Conservation (phyloP, 2,113 vertebrate species). For the Myotis lucifugus region DNA sequence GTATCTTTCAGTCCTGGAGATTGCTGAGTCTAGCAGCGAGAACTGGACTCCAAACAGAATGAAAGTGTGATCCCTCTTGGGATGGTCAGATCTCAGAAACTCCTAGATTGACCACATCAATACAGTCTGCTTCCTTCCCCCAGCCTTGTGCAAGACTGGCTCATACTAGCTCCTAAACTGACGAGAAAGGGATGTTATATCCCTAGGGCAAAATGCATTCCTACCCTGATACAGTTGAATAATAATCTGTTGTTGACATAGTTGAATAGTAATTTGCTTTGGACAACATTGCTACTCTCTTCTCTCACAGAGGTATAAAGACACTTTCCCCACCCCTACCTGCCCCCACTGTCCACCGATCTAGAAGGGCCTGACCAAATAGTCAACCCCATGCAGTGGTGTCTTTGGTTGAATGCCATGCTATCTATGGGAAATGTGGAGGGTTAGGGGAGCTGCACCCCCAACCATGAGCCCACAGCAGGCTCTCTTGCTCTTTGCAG, state of each 20-base stretch:
- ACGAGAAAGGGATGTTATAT: background rate
- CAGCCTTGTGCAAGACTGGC: background rate
- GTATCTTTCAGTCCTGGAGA: background rate
- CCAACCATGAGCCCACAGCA: background rate
- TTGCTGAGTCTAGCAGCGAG: background rate
- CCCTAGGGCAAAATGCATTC: background rate
- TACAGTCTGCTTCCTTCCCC: background rate
- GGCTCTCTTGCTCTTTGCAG: background rate
- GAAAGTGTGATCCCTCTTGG: background rate
- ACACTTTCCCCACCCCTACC: accelerated
- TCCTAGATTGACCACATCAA: background rate
- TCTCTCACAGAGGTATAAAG: background rate
- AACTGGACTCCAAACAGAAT: background rate
- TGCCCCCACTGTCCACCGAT: accelerated
- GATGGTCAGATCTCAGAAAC: background rate
- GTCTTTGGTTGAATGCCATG: background rate
- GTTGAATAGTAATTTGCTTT: conserved; percentile 22
- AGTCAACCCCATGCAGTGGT: accelerated
- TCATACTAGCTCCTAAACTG: background rate
- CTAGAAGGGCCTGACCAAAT: background rate
- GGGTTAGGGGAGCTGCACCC: background rate
- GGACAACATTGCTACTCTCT: background rate
- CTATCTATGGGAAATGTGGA: background rate
- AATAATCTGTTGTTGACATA: conserved; percentile 27
- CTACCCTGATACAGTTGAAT: background rate